Base-by-base conservation (phyloP, 2,888 invertebrate species). In the Frankliniella intonsa region DNA sequence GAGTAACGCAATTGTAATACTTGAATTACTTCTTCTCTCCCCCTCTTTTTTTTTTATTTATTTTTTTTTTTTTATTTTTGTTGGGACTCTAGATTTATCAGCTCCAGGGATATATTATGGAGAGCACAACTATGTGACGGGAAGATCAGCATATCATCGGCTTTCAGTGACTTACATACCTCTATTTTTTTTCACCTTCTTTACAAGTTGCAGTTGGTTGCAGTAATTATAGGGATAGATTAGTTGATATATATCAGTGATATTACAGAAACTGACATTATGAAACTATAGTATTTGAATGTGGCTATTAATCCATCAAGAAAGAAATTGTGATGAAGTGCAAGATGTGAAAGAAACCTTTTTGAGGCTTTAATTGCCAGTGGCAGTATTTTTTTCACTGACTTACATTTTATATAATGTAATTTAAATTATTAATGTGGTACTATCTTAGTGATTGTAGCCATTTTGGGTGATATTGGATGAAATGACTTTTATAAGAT, bases 41-140 rank as follows among this genome's bases (percentile, higher is more conserved):
- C 25, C 25, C 25, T 25, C 25, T 76, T 25, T 76, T 25, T 22
- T 76, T 76, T 76, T 25, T 25, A 22, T 76, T 25, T 25, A 22
- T 76, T 22, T 76, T 76, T 22, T 76, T 76, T 76, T 3, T 76
- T 22, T 76, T 76, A 12, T 76, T 76, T 76, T 22, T 25, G 25
- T 76, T 76, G 11, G 69, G 25, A 25, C 12, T 76, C 22, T 76
- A 76, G 69, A 76, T 76, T 11, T 76, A 76, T 76, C 69, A 12
- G 25, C 22, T 1, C 22, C 69, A 55, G 55, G 55, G 12, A 55
- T 55, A 25, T 76, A 25, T 76, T 76, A 76, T 25, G 69, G 69
- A n/a, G 69, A 76, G 25, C 69, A 76, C 69, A 76, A 76, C 69
- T 76, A 76, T 76, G 69, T 76, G 22, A 76, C 25, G 22, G 69